Evolutionary conservation across 2,797 vertebrate genomes (phyloP), one percentile per base, ranked within the genome.

Genomic region (Sandelia bainsii): DNA sequence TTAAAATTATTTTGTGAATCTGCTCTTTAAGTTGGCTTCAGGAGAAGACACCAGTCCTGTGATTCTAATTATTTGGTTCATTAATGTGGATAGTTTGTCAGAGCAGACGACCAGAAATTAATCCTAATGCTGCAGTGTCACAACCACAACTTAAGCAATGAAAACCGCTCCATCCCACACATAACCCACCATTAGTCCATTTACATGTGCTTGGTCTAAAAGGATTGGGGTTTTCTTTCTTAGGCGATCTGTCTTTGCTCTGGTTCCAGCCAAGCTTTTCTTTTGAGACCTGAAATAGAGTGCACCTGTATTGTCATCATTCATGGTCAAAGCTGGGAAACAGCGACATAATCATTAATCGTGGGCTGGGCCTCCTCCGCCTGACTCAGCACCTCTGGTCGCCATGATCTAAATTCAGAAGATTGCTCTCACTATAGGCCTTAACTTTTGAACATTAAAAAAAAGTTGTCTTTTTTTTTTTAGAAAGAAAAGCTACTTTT

Each of bases 341-440:
- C 67, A 44, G 71, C 40, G 1, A 67, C 58, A 72, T 81, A 73
- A 68, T 82, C 72, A 86, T 77, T 81, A 85, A 87, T 86, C 9
- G 29, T 58, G 52, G 19, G 56, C 53, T 32, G 40, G 56, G 77
- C 64, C 56, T 76, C 44, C 68, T 14, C 54, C 23, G 25, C 56
- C 87, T 91, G 89, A 91, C 81, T 90, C 86, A 79, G 89, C 82
- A 20, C 51, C 57, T 85, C 37, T 12, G n/a, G 50, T 53, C 34
- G 42, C 51, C 23, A 12, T 58, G 76, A 71, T 79, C 83, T 72
- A 60, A 65, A 85, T 81, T 77, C 64, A 51, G 62, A 79, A 60
- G 46, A 81, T 57, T 72, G 67, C 53, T 46, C 39, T 20, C 48
- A 80, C 64, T 65, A 5, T 17, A 42, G 25, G 25, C 60, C 25